Conservation (phyloP, 1,140 invertebrate species). For the Spodoptera litura region DNA sequence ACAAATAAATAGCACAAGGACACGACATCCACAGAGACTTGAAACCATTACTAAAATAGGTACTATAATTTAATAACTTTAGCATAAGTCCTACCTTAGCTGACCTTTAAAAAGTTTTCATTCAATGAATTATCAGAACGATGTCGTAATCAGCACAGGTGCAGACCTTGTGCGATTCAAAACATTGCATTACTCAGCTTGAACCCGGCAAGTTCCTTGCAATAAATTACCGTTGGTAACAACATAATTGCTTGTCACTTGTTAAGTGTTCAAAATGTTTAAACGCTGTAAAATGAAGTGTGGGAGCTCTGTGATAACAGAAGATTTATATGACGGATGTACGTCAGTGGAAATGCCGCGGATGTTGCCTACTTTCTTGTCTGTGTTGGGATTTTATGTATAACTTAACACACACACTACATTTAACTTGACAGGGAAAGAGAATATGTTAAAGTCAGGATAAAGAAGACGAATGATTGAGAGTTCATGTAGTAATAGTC, state of each 20-base stretch:
- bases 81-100: not conserved
- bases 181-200: conserved; percentile 26
- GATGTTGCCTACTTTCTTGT: not conserved
- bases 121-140: conserved; percentile 29
- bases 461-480: no score
- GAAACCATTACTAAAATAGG: not conserved
- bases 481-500: no score
- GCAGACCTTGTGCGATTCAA: conserved; percentile 42
- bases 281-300: conserved; percentile 13
- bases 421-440: no score
- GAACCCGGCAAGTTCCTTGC: conserved; percentile 28
- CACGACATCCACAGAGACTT: conserved; percentile 4
- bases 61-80: conserved; percentile 18
- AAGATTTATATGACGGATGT: conserved; percentile 6
- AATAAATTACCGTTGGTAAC: conserved; percentile 14
- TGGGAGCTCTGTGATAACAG: conserved; percentile 18
- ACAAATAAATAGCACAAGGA: not conserved
- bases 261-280: conserved; percentile 15
- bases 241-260: conserved; percentile 23
- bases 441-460: no score
- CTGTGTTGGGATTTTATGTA: not conserved
- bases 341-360: not conserved
- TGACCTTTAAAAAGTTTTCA: conserved; percentile 34
- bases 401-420: no score
- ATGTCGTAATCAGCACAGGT: conserved; percentile 40